Conservation (phyloP, 2,113 vertebrate species). For the Stigmatopora argus region DNA sequence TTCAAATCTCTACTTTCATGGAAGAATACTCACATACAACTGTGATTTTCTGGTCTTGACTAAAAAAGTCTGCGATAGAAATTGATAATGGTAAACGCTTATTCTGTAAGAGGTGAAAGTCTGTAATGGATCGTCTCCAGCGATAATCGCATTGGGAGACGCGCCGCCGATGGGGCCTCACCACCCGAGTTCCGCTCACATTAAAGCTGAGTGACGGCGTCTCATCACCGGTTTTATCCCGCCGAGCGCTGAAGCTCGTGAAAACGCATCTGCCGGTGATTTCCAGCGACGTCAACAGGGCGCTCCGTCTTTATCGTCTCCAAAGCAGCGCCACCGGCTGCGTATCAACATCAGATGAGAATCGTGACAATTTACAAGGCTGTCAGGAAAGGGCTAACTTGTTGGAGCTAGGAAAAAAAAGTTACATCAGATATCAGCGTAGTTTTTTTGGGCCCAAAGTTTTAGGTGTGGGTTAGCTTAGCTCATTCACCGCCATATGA, state of each 20-base stretch:
- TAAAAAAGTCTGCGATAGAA: constrained; percentile 23
- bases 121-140: constrained; percentile 34
- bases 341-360: neutral
- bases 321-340: neutral
- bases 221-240: neutral
- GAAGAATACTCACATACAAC: neutral
- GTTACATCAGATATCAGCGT: neutral
- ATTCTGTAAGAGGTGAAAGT: constrained; percentile 24
- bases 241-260: neutral
- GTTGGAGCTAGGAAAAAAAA: neutral
- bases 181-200: constrained; percentile 31
- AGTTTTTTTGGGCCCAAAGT: neutral
- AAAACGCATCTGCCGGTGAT: neutral
- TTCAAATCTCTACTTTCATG: neutral
- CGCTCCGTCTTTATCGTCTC: constrained; percentile 1
- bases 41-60: neutral
- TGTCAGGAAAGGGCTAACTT: neutral
- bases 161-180: neutral
- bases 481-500: too few relatives aligned
- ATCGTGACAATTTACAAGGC: neutral
- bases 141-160: constrained; percentile 42
- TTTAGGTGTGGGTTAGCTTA: neutral
- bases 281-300: neutral
- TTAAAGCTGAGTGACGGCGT: constrained; percentile 14
- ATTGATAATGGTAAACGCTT: neutral